Evolutionary conservation across 2,888 invertebrate species (phyloP), one percentile per base, ranked within the genome.

Genomic region (Margaritifera margaritifera): DNA sequence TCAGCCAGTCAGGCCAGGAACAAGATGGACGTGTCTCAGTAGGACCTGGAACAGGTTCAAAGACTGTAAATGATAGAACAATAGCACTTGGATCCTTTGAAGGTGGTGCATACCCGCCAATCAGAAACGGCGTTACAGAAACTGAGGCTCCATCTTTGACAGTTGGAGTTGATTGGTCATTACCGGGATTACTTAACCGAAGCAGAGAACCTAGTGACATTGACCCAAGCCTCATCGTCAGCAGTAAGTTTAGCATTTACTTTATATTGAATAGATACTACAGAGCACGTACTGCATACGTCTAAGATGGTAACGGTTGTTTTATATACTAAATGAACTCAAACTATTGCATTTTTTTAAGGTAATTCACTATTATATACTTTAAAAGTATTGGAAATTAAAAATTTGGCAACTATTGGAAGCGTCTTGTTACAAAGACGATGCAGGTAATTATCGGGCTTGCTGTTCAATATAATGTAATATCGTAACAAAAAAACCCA

Each of bases 221-320:
- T 19, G 77, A 77, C 27, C 77, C 77, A 3, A 69, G 72, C n/a
- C 62, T 77, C 0, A 74, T 72, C 62, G 74, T 77, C 19, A 72
- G 72, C 24, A 77, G 77, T 77, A 77, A 71, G 77, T 68, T 15
- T 11, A 52, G 11, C 50, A 0, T 62, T 24, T 31, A 27, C 27
- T 27, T 24, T 8, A 1, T 4, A 25, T n/a, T 20, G 8, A 27
- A 53, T 25, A 27, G 25, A 22, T 63, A 31, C 15, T 54, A 24
- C 51, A 64, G 2, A 42, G 42, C 15, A 42, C 42, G 3, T 31
- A 31, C 8, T 8, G 15, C 42, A 42, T 42, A n/a, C n/a, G n/a
- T n/a, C n/a, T n/a, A 15, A 42, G 11, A 11, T 11, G 42, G 15
- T 11, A 42, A 15, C 42, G 15, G 42, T 55, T 19, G 8, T 55